phyloP scores from a whole-genome alignment of 1,140 invertebrate genomes.

The Aethina tumida region DNA sequence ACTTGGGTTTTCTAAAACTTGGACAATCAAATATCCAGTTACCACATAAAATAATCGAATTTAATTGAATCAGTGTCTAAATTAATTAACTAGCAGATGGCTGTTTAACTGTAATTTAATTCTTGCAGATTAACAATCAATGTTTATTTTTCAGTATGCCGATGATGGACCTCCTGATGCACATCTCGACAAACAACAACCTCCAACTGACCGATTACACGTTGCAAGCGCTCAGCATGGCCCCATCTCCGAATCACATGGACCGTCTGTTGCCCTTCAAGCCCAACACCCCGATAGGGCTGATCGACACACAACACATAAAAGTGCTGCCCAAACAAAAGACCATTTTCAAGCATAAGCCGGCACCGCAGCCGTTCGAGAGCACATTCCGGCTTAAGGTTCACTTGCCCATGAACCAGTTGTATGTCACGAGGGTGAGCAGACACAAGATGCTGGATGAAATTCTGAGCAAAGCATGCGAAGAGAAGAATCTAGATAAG shows the following conservation, averaged over 20 bases:
- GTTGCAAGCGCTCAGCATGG: constrained; percentile 52
- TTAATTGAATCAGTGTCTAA: too few relatives aligned
- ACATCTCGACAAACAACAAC: constrained; percentile 62
- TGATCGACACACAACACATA: constrained; percentile 44
- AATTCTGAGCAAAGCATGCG: constrained; percentile 62
- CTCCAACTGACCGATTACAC: constrained; percentile 60
- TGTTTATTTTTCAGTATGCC: constrained; percentile 50
- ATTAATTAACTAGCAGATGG: too few relatives aligned
- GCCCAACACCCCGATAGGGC: constrained; percentile 70
- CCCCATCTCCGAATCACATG: constrained; percentile 34
- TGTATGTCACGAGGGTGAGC: constrained; percentile 65
- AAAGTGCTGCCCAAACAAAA: constrained; percentile 35
- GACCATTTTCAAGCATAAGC: too few relatives aligned
- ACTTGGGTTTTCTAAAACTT: too few relatives aligned
- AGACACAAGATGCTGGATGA: constrained; percentile 54
- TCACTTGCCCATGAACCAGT: constrained; percentile 73
- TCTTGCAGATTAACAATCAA: too few relatives aligned
- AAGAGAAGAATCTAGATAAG: constrained; percentile 69
- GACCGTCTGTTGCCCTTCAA: constrained; percentile 59
- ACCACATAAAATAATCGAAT: too few relatives aligned
- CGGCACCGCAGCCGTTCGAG: constrained; percentile 54
- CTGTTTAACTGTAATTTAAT: too few relatives aligned
- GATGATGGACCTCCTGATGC: constrained; percentile 75
- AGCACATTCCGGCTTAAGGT: constrained; percentile 68
- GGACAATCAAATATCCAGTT: too few relatives aligned